Percentiles rank a stretch among this genome's conserved stretches.
Conservation (phyloP, 2,797 vertebrate species). For the Anguilla marmorata region DNA sequence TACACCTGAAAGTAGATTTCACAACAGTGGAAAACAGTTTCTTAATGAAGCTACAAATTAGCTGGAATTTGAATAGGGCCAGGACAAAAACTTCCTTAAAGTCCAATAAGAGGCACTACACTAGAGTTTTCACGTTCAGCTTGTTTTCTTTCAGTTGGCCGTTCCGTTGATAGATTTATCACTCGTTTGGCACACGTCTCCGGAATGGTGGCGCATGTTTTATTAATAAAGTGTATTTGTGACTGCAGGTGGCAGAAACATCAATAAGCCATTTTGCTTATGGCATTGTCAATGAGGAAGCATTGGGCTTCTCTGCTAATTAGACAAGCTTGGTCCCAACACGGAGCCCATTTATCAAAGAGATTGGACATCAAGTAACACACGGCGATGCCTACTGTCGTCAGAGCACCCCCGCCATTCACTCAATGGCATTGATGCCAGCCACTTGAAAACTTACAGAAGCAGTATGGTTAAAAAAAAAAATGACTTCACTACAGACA, state of each 20-base stretch:
- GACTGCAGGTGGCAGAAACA: background rate
- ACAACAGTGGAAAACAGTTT: background rate
- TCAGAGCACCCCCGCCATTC: background rate
- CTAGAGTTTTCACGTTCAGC: background rate
- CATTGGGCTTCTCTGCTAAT: background rate
- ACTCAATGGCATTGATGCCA: background rate
- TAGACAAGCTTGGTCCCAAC: background rate
- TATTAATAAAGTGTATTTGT: conserved; percentile 14
- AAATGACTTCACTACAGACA: background rate
- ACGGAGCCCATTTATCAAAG: conserved; percentile 6
- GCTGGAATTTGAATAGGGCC: background rate
- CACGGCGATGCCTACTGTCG: background rate
- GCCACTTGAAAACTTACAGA: background rate
- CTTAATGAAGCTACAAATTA: background rate
- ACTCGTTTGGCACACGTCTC: background rate
- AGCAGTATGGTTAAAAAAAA: background rate
- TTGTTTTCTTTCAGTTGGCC: background rate
- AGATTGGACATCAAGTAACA: background rate
- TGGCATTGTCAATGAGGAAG: background rate
- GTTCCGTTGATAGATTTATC: background rate
- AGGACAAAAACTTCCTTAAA: background rate
- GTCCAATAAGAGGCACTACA: background rate
- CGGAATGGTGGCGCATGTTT: background rate
- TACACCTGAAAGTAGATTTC: background rate
- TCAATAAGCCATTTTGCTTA: background rate